Conservation (phyloP, 2,113 vertebrate species). For the Semicossyphus pulcher region DNA sequence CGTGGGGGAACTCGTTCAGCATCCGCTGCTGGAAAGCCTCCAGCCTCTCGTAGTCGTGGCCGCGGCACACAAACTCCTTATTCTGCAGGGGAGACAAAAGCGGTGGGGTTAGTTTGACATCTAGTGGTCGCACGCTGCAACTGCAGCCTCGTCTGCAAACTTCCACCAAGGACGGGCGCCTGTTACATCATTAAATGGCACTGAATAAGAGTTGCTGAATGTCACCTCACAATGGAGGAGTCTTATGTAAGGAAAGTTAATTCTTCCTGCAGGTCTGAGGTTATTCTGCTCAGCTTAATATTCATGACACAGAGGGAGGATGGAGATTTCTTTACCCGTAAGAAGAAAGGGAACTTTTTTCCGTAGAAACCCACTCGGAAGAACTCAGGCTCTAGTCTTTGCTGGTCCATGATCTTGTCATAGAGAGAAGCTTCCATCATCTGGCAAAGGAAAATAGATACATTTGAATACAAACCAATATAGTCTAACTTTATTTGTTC, state of each 20-base stretch:
- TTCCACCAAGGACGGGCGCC: constrained; percentile 36
- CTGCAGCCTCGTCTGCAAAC: constrained; percentile 47
- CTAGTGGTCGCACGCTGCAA: constrained; percentile 63
- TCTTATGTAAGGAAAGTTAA: constrained; percentile 58
- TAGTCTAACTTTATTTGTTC: no score
- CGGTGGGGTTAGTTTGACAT: constrained; percentile 75
- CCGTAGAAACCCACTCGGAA: constrained; percentile 99
- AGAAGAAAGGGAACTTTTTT: constrained; percentile 98
- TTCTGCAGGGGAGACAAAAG: constrained; percentile 84
- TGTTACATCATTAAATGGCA: constrained; percentile 71
- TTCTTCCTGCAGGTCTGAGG: constrained; percentile 26
- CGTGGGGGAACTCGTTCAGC: constrained; percentile 98
- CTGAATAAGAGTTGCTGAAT: constrained; percentile 67
- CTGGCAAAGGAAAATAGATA: constrained; percentile 56
- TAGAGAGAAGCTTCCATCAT: constrained; percentile 99
- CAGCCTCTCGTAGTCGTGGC: constrained; percentile 98
- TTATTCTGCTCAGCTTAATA: constrained; percentile 9
- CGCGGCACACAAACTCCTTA: constrained; percentile 99
- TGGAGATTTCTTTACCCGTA: constrained; percentile 86
- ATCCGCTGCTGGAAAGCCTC: constrained; percentile 99
- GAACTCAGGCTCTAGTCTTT: constrained; percentile 97
- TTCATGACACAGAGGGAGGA: constrained; percentile 5
- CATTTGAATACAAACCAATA: no score
- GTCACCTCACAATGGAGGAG: constrained; percentile 65
- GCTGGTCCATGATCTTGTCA: constrained; percentile 99